These are phyloP conservation scores for Neopelma chrysocephalum DNA, from an alignment of 2,797 vertebrate species.

Conservation along the genomic window DNA sequence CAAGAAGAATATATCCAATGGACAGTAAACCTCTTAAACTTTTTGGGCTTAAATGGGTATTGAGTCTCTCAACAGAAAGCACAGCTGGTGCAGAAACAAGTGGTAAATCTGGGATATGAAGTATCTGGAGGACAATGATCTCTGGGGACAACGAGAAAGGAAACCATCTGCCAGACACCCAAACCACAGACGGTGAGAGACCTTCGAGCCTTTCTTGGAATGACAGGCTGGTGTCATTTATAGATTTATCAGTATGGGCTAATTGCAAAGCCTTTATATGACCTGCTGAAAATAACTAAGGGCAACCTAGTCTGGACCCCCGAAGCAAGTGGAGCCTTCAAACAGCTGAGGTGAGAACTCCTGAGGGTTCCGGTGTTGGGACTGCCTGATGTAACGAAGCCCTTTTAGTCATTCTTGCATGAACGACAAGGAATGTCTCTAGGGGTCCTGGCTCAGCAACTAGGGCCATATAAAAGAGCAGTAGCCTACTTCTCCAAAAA, in stretches of 20 bases:
- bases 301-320: background rate
- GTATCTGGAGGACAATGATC: background rate
- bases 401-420: background rate
- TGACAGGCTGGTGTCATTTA: background rate
- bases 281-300: background rate
- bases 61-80: background rate
- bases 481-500: background rate
- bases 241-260: background rate
- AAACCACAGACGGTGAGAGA: background rate
- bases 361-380: background rate
- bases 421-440: background rate
- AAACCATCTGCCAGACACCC: background rate
- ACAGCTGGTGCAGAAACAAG: background rate
- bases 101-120: background rate
- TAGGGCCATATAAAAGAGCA: background rate
- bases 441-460: background rate
- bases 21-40: too few species aligned
- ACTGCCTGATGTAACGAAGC: background rate
- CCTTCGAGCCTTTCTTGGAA: background rate
- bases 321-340: background rate
- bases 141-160: background rate
- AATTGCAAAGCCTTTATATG: background rate
- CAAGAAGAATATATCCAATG: too few species aligned
- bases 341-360: background rate
- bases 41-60: background rate